A percentile compares a stretch with the other conserved stretches of the same genome.
phyloP scores from a whole-genome alignment of 2,797 vertebrate species.

The Enteromius mattozi region DNA sequence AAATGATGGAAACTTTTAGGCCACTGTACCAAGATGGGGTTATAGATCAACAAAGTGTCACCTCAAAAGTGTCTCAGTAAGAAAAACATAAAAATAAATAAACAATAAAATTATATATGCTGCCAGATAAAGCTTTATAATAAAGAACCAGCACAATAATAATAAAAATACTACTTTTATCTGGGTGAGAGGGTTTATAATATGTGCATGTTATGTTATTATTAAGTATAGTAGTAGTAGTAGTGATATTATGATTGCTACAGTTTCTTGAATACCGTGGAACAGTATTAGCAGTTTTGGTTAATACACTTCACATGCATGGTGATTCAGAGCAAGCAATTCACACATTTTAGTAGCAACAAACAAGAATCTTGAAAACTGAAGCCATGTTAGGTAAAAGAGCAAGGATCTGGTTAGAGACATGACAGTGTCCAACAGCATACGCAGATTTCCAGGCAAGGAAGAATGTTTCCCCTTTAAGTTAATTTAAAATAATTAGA shows the following conservation, averaged over 20 bases:
- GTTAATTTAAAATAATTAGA: conserved; percentile 20
- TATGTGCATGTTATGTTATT: not conserved
- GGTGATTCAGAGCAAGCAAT: not conserved
- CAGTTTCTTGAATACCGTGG: not conserved
- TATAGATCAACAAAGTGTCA: not conserved
- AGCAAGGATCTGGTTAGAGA: conserved; percentile 1
- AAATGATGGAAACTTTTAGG: not conserved
- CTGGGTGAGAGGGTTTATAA: not conserved
- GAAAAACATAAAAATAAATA: not conserved
- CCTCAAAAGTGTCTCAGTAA: not conserved
- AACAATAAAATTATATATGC: not conserved
- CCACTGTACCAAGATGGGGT: not conserved
- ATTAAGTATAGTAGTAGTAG: not conserved
- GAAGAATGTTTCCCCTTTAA: conserved; percentile 24
- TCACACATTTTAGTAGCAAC: conserved; percentile 15
- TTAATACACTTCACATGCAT: not conserved
- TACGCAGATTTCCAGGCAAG: conserved; percentile 21
- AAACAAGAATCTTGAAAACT: conserved; percentile 4
- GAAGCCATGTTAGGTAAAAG: not conserved
- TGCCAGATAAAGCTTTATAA: not conserved
- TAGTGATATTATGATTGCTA: not conserved
- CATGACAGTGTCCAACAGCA: not conserved
- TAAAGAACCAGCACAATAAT: not conserved
- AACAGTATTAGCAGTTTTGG: not conserved
- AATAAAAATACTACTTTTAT: not conserved